These are phyloP conservation scores for Alauda arvensis DNA, from an alignment of 2,797 vertebrate genomes.

Conservation along the genomic window DNA sequence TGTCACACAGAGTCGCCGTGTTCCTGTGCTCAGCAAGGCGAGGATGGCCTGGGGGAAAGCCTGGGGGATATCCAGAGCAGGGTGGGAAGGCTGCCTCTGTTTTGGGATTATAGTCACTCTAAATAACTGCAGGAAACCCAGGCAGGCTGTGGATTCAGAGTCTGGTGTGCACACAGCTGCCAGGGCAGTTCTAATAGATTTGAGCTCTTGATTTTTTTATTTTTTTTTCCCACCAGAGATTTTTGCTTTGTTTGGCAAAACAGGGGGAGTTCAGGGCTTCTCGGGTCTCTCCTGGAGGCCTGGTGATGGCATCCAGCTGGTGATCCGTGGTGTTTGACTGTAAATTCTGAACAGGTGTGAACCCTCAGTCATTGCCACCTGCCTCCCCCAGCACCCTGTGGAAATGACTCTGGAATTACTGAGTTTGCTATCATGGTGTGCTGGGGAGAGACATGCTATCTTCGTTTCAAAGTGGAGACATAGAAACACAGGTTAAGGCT, in stretches of 20 bases:
- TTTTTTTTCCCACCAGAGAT: neutral
- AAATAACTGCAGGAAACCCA: neutral
- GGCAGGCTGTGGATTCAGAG: fast-evolving
- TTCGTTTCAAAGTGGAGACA: fast-evolving
- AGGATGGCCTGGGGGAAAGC: neutral
- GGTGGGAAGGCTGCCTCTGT: neutral
- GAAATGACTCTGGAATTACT: neutral
- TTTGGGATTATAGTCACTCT: neutral
- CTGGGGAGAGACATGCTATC: neutral
- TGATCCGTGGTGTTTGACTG: neutral
- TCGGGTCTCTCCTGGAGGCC: neutral
- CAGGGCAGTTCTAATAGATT: neutral
- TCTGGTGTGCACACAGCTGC: fast-evolving
- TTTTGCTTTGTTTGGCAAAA: neutral
- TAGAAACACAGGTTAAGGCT: neutral
- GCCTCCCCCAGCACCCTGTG: neutral
- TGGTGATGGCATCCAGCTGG: neutral
- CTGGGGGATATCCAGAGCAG: too few species aligned
- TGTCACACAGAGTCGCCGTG: fast-evolving
- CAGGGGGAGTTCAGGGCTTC: neutral
- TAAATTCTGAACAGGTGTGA: neutral
- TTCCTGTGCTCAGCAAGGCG: neutral
- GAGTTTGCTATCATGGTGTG: neutral
- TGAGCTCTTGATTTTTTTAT: neutral
- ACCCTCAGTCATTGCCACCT: neutral